A percentile compares a stretch with the other conserved stretches of the same genome.
Conservation (phyloP, 2,888 invertebrate species). For the Stenotaenia linearis region DNA sequence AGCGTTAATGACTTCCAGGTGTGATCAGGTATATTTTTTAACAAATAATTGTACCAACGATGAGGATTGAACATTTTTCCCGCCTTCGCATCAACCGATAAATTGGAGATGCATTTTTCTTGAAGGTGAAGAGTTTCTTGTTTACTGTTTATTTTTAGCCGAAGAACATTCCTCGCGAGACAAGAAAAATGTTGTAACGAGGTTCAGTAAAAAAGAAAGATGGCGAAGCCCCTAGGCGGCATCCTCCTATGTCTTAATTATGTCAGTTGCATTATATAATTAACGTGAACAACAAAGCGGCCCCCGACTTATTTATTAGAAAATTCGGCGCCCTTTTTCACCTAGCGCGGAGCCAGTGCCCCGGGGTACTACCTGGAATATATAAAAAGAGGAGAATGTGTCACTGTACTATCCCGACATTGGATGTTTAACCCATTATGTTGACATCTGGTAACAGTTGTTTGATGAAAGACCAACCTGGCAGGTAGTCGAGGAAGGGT, state of each 20-base stretch:
- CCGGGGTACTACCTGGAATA: not conserved
- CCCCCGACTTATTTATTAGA: conserved; percentile 16
- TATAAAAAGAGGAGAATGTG: not conserved
- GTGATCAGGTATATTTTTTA: not conserved
- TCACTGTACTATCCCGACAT: too few relatives aligned
- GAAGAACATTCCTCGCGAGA: not conserved
- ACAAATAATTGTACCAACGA: not conserved
- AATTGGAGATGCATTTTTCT: not conserved
- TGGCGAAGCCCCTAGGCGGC: not conserved
- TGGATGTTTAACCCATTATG: too few relatives aligned
- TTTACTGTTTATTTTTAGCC: not conserved
- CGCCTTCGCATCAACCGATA: not conserved
- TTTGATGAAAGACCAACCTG: too few relatives aligned
- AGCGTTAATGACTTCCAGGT: not conserved
- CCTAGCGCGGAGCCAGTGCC: not conserved
- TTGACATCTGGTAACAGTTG: too few relatives aligned
- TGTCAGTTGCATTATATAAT: conserved; percentile 17
- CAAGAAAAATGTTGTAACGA: not conserved
- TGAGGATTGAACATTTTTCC: not conserved
- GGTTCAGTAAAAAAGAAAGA: not conserved
- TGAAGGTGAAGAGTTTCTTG: not conserved
- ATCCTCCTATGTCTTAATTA: conserved; percentile 21
- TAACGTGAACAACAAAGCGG: conserved; percentile 26
- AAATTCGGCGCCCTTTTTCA: conserved; percentile 13
- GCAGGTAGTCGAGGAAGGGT: too few relatives aligned